Evolutionary conservation across 2,797 vertebrate species (phyloP).

Genomic region (Acanthis flammea): DNA sequence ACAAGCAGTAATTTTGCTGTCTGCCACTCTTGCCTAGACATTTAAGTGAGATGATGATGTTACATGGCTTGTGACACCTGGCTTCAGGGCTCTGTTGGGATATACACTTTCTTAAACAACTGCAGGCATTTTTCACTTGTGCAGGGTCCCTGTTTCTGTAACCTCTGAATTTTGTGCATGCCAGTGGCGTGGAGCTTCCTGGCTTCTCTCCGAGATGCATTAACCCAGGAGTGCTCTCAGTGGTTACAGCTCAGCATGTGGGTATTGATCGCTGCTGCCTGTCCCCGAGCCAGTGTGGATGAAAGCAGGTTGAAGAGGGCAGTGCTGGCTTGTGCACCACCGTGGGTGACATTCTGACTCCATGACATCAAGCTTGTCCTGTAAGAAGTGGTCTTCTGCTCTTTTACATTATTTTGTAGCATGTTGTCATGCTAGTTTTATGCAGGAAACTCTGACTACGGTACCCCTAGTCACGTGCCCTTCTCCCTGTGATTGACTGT

Average conservation of each 20-base stretch:
- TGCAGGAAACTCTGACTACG: background rate
- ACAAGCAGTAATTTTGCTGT: background rate
- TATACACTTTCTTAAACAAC: background rate
- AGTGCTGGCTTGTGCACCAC: accelerated
- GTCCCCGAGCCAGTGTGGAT: background rate
- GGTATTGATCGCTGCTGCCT: background rate
- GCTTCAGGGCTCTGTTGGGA: background rate
- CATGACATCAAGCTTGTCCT: background rate
- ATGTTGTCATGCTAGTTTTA: background rate
- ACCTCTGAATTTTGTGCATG: background rate
- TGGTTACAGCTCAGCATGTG: background rate
- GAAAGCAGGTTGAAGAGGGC: background rate
- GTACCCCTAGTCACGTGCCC: background rate
- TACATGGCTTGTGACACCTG: background rate
- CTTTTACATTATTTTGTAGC: background rate
- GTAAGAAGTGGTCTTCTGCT: background rate
- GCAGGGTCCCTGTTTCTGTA: background rate
- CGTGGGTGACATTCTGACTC: background rate
- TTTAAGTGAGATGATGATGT: accelerated
- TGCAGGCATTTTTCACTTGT: background rate
- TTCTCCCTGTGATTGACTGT: background rate
- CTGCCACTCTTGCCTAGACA: background rate
- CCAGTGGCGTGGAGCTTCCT: background rate
- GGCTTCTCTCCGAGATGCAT: background rate
- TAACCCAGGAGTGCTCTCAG: background rate